Conservation (phyloP, 30 jellyfish, hydroid and myxozoan genomes). For the Chrysaora quinquecirrha region DNA sequence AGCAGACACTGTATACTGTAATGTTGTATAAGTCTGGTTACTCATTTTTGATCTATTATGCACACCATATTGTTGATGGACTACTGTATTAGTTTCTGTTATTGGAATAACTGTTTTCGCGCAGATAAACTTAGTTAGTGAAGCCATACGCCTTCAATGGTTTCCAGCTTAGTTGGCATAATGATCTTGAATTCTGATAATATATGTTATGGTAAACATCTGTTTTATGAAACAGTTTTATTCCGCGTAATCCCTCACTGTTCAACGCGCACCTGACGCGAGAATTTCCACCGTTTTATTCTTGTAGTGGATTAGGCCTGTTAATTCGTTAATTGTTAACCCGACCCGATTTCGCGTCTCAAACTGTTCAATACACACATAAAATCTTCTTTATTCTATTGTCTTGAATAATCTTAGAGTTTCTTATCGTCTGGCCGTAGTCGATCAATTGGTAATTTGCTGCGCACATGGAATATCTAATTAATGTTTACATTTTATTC, state of each 20-base stretch:
- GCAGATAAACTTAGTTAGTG: too few relatives aligned
- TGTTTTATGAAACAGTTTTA: too few relatives aligned
- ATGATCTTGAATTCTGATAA: too few relatives aligned
- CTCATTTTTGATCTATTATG: too few relatives aligned
- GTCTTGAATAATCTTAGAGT: neutral
- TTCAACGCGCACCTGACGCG: neutral
- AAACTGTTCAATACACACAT: neutral
- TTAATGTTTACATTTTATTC: constrained; percentile 26
- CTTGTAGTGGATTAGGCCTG: neutral
- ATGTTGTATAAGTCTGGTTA: too few relatives aligned
- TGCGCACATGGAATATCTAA: constrained; percentile 45
- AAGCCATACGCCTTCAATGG: too few relatives aligned
- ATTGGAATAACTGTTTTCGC: too few relatives aligned
- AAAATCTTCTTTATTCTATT: neutral
- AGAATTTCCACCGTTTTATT: neutral
- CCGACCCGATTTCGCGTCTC: neutral
- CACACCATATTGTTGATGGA: too few relatives aligned
- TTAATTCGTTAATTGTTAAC: neutral
- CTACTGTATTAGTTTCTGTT: too few relatives aligned
- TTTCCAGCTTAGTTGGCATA: too few relatives aligned
- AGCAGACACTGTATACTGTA: too few relatives aligned
- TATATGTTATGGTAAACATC: too few relatives aligned
- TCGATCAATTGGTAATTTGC: neutral
- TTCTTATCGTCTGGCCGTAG: neutral
- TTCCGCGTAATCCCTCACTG: neutral